Conservation (phyloP, 2,888 invertebrate species). For the Lasius fuliginosus region DNA sequence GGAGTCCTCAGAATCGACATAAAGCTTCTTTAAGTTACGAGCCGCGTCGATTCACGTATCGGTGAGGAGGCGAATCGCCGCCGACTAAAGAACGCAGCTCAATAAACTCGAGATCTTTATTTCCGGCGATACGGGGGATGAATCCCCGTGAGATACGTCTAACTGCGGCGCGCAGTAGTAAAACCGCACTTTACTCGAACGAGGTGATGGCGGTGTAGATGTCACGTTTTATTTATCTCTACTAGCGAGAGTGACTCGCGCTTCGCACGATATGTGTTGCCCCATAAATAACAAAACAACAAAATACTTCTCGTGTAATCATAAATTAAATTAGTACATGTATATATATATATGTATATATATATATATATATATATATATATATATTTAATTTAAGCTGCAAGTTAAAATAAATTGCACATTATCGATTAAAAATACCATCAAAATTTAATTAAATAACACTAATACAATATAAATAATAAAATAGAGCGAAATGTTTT, state of each 20-base stretch:
- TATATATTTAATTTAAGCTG: too few species aligned
- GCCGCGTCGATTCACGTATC: not conserved
- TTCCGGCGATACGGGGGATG: conserved; percentile 37
- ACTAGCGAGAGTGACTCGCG: conserved; percentile 22
- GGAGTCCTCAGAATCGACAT: conserved; percentile 33
- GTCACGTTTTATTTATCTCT: conserved; percentile 44
- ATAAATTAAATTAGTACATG: conserved; percentile 4
- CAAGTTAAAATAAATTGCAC: not conserved
- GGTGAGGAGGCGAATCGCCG: conserved; percentile 18
- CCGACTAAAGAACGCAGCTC: conserved; percentile 36
- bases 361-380: too few species aligned
- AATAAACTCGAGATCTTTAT: conserved; percentile 65
- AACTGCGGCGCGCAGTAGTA: conserved; percentile 28
- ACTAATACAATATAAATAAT: not conserved
- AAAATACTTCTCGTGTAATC: conserved; percentile 11
- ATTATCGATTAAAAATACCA: not conserved
- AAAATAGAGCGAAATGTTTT: not conserved
- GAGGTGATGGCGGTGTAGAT: conserved; percentile 12
- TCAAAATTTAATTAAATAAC: conserved; percentile 15
- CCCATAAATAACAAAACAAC: conserved; percentile 20
- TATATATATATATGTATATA: too few species aligned
- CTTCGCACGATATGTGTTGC: not conserved
- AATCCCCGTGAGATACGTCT: conserved; percentile 13
- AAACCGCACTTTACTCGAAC: conserved; percentile 46
- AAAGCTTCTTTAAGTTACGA: conserved; percentile 46